Evolutionary conservation across 2,888 invertebrate genomes (phyloP), one percentile per base, ranked within the genome.

Genomic region (Azorinus chamasolen): DNA sequence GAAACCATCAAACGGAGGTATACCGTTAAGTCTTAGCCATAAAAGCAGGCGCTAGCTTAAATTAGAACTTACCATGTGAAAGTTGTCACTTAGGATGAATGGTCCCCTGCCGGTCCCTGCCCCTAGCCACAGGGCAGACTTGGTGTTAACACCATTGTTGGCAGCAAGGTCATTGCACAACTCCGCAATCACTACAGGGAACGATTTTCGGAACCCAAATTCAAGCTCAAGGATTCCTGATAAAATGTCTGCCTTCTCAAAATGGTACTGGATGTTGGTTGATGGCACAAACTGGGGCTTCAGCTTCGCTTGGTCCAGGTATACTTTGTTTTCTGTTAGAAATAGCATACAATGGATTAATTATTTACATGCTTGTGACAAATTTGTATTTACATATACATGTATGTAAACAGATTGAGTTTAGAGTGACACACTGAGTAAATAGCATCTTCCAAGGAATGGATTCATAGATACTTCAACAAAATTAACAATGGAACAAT

Each of bases 181-280:
- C 4, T 79, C 80, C n/a, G 87, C 84, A 1, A 84, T 76, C 5
- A 69, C 78, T 14, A 79, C 86, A 16, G 88, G 83, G 43, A 87
- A 83, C 18, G 85, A 65, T 57, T 89, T 88, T 61, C 88, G 86
- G 73, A 83, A 88, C 39, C 89, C 89, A 82, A 90, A 91, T 72
- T 91, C 91, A 63, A 83, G 83, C 58, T 88, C 87, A 8, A 90
- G 82, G 50, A 90, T 89, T 20, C 89, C 88, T n/a, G 83, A 50
- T 78, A 86, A 76, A 22, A 86, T 71, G 20, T 68, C 64, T 27
- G 70, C 48, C 5, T 83, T 83, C 46, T 91, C 91, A 65, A 74
- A 86, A 18, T 69, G 59, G 58, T 87, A 89, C 39, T 89, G 88
- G 12, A 59, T 64, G 63, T 91, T 91, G 25, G 89, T 86, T 20